phyloP scores from a whole-genome alignment of 2,888 invertebrate genomes.

The Drosophila buzzatii region DNA sequence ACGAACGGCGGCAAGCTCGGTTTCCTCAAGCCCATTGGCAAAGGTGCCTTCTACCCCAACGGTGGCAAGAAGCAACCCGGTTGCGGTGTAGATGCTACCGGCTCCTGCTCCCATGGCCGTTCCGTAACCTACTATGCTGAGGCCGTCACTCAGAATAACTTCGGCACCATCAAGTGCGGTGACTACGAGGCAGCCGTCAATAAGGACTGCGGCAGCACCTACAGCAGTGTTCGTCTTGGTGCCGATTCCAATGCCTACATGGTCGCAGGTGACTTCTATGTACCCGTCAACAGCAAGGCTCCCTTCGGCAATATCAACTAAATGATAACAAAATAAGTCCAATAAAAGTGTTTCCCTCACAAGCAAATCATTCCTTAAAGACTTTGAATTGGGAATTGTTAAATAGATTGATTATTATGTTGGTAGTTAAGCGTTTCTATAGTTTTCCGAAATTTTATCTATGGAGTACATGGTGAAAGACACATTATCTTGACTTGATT shows the following conservation, averaged over 20 bases:
- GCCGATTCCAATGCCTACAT: conserved; percentile 62
- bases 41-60: conserved; percentile 86
- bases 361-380: not conserved
- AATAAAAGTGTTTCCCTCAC: conserved; percentile 2
- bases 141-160: conserved; percentile 76
- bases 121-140: conserved; percentile 85
- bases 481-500: not conserved
- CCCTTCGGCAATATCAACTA: conserved; percentile 62
- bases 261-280: conserved; percentile 68
- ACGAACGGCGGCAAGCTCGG: conserved; percentile 77
- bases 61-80: conserved; percentile 86
- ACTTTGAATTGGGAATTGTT: not conserved
- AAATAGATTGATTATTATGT: not conserved
- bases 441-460: not conserved
- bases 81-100: conserved; percentile 84
- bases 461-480: not conserved
- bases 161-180: conserved; percentile 60
- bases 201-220: conserved; percentile 60
- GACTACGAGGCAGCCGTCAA: conserved; percentile 75
- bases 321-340: not conserved
- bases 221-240: conserved; percentile 68
- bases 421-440: not conserved
- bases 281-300: conserved; percentile 67
- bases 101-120: conserved; percentile 84
- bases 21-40: conserved; percentile 79